Evolutionary conservation across 37 sponge, comb jelly and placozoan genomes (phyloP), one percentile per base, ranked within the genome.

Genomic region (Beroe forskalii): DNA sequence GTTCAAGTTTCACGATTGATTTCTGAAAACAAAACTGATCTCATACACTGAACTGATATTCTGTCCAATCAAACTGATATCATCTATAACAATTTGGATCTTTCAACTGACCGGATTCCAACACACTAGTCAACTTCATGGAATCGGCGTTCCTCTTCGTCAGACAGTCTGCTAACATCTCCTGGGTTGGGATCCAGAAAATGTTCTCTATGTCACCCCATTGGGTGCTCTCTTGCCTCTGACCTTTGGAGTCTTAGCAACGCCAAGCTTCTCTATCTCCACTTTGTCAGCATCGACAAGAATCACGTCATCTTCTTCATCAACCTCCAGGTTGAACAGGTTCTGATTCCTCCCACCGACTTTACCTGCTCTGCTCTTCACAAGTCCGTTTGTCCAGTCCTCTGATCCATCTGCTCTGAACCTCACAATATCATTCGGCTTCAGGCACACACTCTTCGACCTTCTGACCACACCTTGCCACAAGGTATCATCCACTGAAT

Each of bases 111-210:
- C 66, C 66, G 4, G 23, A 28, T 19, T 63, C 66, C 20, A 63
- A 30, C 4, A 19, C 25, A 3, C 4, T 20, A 6, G 9, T 63
- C 25, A 63, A 19, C 6, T 63, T 20, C 9, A 3, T 20, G 25
- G 28, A 63, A 30, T 8, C 14, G 20, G 25, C 66, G 14, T 20
- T 20, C 66, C 25, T 63, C 66, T 63, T 63, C 66, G 66, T 63
- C 60, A 55, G 60, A 55, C 60, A 63, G n/a, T 63, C 66, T 28
- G 66, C 66, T 28, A 63, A 30, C 66, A 63, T 63, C 66, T 63
- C 25, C 25, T 8, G 4, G 2, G 66, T 63, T 28, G 66, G 66
- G 25, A 63, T 20, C 66, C 66, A 63, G 4, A 4, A 28, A 19
- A 63, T 8, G 6, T 6, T 30, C 6, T 20, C 2, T 23, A 63